These are phyloP conservation scores for honey bee (Apis mellifera) DNA, from an alignment of 1,140 invertebrate genomes.

Conservation along the genomic window Amel_HAv3.1 CM009940.2:7340501-7341000, in stretches of 20 bases:
- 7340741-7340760: neutral
- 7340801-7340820: too few species aligned
- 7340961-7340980: neutral
- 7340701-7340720: neutral
- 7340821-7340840: too few species aligned
- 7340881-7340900: too few species aligned
- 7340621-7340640: neutral
- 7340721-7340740: neutral
- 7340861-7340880: neutral
- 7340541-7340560: neutral
- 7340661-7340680: neutral
- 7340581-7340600: neutral
- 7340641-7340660: neutral
- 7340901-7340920: neutral
- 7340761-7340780: too few species aligned
- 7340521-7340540: too few species aligned
- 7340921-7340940: neutral
- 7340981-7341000: constrained; percentile 3
- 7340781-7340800: too few species aligned
- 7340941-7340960: constrained; percentile 1
- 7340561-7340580: neutral
- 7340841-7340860: too few species aligned
- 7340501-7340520: too few species aligned
- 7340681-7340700: neutral
- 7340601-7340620: neutral